These are phyloP conservation scores for Falco novaeseelandiae DNA, from an alignment of 2,797 vertebrate species.

Conservation along the genomic window DNA sequence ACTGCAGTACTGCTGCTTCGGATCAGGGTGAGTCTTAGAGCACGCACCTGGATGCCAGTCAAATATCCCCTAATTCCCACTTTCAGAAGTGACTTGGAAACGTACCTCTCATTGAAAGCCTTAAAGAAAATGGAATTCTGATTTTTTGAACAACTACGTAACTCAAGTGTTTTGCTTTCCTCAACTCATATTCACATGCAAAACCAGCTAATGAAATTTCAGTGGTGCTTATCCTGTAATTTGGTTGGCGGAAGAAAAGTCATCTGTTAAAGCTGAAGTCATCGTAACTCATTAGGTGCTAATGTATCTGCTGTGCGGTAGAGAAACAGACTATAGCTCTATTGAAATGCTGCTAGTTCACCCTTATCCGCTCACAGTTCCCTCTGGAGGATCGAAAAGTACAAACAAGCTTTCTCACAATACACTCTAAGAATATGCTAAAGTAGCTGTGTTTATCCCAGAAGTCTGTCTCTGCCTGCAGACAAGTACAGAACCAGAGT, in stretches of 20 bases:
- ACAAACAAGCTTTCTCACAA: conserved; percentile 29
- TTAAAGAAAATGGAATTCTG: not conserved
- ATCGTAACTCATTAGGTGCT: conserved; percentile 27
- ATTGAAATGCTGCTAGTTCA: not conserved
- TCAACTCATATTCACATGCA: not conserved
- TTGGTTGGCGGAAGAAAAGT: not conserved
- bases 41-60: not conserved
- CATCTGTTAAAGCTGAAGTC: conserved; percentile 22
- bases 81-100: not conserved
- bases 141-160: not conserved
- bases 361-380: not conserved
- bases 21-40: not conserved
- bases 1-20: not conserved
- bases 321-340: not conserved
- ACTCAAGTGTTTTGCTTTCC: not conserved
- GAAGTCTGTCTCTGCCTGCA: not conserved
- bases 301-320: not conserved
- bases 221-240: not conserved
- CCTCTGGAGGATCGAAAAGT: not conserved
- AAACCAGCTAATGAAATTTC: conserved; percentile 10
- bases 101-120: not conserved
- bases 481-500: not conserved
- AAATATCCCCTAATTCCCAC: not conserved
- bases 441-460: not conserved
- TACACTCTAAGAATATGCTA: not conserved